Conservation (phyloP, 2,888 invertebrate species). For the Ormyrus nitidulus region DNA sequence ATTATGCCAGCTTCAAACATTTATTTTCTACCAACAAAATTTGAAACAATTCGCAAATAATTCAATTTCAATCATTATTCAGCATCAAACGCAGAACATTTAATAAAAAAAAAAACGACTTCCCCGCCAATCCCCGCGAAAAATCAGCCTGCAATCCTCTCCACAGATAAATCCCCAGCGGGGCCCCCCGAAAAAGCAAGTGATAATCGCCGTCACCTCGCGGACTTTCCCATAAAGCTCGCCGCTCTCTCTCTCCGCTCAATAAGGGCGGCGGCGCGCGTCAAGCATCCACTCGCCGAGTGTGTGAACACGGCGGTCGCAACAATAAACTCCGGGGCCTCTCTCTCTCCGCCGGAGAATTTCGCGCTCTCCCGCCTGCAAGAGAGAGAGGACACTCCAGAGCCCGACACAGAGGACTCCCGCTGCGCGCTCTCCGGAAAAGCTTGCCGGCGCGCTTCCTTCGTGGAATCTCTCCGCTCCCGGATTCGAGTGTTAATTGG, state of each 20-base stretch:
- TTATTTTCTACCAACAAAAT: no score
- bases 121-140: no score
- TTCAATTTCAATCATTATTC: no score
- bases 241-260: not conserved
- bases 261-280: slow-evolving; percentile 13
- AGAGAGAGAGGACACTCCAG: slow-evolving; percentile 61
- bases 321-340: slow-evolving; percentile 66
- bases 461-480: not conserved
- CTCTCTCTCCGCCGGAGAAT: slow-evolving; percentile 55
- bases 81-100: no score
- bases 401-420: slow-evolving; percentile 23
- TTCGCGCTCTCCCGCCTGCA: slow-evolving; percentile 54
- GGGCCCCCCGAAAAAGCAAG: not conserved
- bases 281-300: slow-evolving; percentile 41
- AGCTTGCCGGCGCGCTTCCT: not conserved
- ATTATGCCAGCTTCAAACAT: no score
- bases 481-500: slow-evolving; percentile 39
- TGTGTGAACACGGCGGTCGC: slow-evolving; percentile 69
- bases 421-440: slow-evolving; percentile 36
- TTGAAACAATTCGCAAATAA: no score
- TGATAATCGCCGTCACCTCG: not conserved
- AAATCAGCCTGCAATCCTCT: no score
- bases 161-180: not conserved
- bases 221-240: slow-evolving; percentile 65
- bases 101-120: no score